Evolutionary conservation across 1,140 invertebrate genomes (phyloP).

Genomic region (Cydia splendana): DNA sequence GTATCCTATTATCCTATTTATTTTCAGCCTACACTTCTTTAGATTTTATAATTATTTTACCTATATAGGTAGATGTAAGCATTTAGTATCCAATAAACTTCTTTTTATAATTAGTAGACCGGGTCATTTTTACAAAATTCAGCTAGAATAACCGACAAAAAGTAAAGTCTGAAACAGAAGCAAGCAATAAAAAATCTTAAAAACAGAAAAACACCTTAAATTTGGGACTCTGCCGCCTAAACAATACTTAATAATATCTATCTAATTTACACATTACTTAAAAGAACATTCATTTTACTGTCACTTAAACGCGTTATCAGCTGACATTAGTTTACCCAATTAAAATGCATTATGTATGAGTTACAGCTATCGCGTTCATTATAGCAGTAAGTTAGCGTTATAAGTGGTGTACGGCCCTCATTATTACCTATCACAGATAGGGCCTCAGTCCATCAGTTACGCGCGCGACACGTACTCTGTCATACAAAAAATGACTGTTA

Average conservation of each 20-base stretch:
- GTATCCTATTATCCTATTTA: no score
- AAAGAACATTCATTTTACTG: background rate
- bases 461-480: background rate
- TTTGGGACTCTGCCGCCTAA: background rate
- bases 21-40: no score
- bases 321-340: constrained; percentile 24
- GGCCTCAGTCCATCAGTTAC: background rate
- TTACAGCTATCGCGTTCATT: constrained; percentile 16
- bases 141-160: background rate
- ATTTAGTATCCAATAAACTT: no score
- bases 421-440: constrained; percentile 28
- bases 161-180: background rate
- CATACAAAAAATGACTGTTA: background rate
- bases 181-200: background rate
- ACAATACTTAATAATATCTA: background rate
- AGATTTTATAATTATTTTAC: no score
- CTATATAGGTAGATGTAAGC: no score
- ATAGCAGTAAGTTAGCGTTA: constrained; percentile 1
- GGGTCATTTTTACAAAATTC: background rate
- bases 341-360: constrained; percentile 32
- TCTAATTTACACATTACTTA: constrained; percentile 12
- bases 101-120: background rate
- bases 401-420: constrained; percentile 23
- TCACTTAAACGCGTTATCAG: constrained; percentile 16
- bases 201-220: background rate